Conservation (phyloP, 92 coral and sea anemone genomes). For the Phymanthus crucifer region DNA sequence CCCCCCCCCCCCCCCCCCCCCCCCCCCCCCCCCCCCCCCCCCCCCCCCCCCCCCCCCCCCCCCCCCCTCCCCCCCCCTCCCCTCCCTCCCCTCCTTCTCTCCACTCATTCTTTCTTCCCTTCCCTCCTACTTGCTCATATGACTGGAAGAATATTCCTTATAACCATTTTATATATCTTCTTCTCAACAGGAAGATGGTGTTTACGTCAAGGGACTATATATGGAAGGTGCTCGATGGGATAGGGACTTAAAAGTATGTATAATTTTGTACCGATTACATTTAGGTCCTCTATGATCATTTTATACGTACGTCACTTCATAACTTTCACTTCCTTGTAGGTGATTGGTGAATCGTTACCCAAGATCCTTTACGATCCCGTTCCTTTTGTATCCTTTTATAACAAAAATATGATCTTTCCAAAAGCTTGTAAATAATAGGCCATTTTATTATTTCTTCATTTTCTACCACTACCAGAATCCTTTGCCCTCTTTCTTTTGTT, state of each 20-base stretch:
- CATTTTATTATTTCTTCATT: too few species aligned
- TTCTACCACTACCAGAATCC: too few species aligned
- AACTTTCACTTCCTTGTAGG: constrained; percentile 36
- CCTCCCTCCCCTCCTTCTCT: not conserved
- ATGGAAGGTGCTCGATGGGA: constrained; percentile 99
- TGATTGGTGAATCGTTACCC: constrained; percentile 91
- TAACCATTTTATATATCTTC: not conserved
- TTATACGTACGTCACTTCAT: not conserved
- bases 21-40: not conserved
- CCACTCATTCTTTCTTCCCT: not conserved
- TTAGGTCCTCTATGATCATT: not conserved
- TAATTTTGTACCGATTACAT: not conserved
- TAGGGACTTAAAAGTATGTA: constrained; percentile 63
- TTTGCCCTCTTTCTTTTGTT: too few species aligned
- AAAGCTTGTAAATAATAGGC: too few species aligned
- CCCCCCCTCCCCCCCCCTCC: not conserved
- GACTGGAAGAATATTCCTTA: not conserved
- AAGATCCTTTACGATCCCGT: constrained; percentile 89
- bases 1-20: not conserved
- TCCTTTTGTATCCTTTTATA: constrained; percentile 89
- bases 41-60: not conserved
- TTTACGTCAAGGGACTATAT: constrained; percentile 88
- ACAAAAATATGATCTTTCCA: not conserved
- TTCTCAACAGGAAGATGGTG: constrained; percentile 78
- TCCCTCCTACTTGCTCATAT: not conserved